Conservation (phyloP, 2,797 vertebrate genomes). For the Epinephelus awoara region DNA sequence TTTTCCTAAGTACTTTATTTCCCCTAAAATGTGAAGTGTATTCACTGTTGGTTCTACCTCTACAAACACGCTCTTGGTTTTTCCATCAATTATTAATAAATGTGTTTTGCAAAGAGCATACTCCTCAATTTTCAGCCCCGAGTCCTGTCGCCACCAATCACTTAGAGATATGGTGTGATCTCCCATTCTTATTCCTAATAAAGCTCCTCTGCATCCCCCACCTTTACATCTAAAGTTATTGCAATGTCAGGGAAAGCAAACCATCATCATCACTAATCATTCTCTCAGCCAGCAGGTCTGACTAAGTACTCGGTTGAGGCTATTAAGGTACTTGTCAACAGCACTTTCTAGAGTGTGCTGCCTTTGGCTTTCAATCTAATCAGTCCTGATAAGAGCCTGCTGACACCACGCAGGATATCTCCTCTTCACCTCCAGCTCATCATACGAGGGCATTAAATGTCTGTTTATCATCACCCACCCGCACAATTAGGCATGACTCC, state of each 20-base stretch:
- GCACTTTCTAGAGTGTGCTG: slow-evolving; percentile 69
- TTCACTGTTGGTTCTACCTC: slow-evolving; percentile 39
- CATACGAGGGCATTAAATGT: slow-evolving; percentile 45
- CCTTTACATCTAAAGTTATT: slow-evolving; percentile 54
- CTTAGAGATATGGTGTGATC: slow-evolving; percentile 33
- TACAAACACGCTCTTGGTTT: slow-evolving; percentile 43
- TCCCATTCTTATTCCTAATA: slow-evolving; percentile 55
- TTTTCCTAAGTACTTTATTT: slow-evolving; percentile 49
- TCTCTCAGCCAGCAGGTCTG: slow-evolving; percentile 65
- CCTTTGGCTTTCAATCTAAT: slow-evolving; percentile 76
- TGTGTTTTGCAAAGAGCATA: slow-evolving; percentile 54
- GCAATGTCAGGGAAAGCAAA: slow-evolving; percentile 66
- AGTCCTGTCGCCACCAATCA: slow-evolving; percentile 54
- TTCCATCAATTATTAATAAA: slow-evolving; percentile 66
- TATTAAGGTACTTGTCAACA: slow-evolving; percentile 81
- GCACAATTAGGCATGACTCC: slow-evolving; percentile 48
- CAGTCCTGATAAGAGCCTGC: slow-evolving; percentile 60
- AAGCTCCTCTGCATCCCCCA: slow-evolving; percentile 32
- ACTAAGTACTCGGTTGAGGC: slow-evolving; percentile 68
- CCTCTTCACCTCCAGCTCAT: slow-evolving; percentile 65
- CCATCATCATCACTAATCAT: slow-evolving; percentile 73
- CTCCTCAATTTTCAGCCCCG: slow-evolving; percentile 44
- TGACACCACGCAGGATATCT: slow-evolving; percentile 45
- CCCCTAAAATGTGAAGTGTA: slow-evolving; percentile 33
- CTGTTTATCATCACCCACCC: slow-evolving; percentile 62